Evolutionary conservation across 2,113 vertebrate genomes (phyloP), one percentile per base, ranked within the genome.

Genomic region (Forbesichthys papilliferus): DNA sequence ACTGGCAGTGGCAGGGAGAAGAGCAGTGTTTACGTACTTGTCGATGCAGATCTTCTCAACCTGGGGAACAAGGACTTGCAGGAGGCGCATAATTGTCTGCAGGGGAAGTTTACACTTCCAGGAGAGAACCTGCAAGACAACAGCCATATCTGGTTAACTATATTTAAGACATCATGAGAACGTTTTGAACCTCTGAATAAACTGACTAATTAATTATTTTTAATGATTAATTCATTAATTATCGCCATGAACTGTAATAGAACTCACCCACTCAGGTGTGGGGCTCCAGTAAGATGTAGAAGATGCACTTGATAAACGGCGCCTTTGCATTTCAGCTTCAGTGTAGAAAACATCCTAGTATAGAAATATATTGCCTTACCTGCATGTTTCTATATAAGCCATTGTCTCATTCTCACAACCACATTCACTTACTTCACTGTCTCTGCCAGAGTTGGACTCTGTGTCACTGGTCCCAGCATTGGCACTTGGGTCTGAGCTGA

Each of bases 31-130:
- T 54, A 12, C 92, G 74, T 87, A 99, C 98, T 99, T 99, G 91
- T 99, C 98, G 2, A 99, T 99, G 89, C 98, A 99, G 90, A 99
- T 99, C 91, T 99, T 99, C 88, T 99, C 98, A 88, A 99, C 98
- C 83, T 99, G 98, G 16, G 98, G 98, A 1, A 99, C 98, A 69
- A 99, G 89, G 61, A 99, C 98, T 87, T 99, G 98, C 12, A 99
- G 88, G 53, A 99, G 92, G 11, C 98, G 79, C 98, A 99, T 99
- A 88, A 99, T 98, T 63, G 98, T 99, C 90, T 99, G 98, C 74
- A 99, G 87, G 0, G 98, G 98, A 61, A 99, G 92, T 78, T 99
- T 99, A 1, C 94, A 93, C 88, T 98, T 99, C 97, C 98, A 99
- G 71, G 98, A 97, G 16, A 95, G 88, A 8, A 96, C 93, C 98